Base-by-base conservation (phyloP, 2,113 vertebrate species). In the Nothobranchius kuhntae region DNA sequence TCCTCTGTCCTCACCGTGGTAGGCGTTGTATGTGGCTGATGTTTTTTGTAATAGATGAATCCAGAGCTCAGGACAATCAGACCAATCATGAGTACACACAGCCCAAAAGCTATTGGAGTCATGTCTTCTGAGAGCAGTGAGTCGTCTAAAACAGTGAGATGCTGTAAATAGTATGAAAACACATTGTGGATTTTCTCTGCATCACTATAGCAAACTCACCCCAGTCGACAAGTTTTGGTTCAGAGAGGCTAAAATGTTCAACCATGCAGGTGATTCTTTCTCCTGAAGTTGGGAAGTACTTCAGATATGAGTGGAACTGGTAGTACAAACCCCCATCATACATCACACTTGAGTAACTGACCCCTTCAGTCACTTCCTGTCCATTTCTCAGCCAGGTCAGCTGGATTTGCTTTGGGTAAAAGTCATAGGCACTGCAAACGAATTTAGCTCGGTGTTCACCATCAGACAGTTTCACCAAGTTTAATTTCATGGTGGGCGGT, bases 351-450 rank as follows among this genome's bases (percentile, higher is more conserved):
- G 59, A 38, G 17, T 15, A 61, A 56, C 0, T 57, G 17, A 75
- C 42, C 1, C 1, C 59, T 53, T 64, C 35, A 8, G 54, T 71
- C 0, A 67, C 50, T 42, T 68, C 55, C 42, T 74, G 42, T 5
- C 56, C 42, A 0, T 78, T 72, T 4, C 13, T 35, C 53, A 68
- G 52, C 80, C 75, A 78, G 1, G 11, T 72, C 35, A 79, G 8
- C 52, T 6, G 1, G 21, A 73, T 79, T 45, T 76, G 51, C 53
- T 75, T 61, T 7, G 71, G 80, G 54, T 67, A 82, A 42, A 74
- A 82, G 24, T 74, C 17, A 36, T 71, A 78, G 45, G 65, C 68
- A 13, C 65, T 79, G 61, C 80, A 83, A 10, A 72, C 61, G 38
- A 79, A 52, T 36, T 44, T 40, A 21, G 68, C 7, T 45, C 14